Evolutionary conservation across 1,140 invertebrate species (phyloP).

Genomic region (Sycophila sp.): DNA sequence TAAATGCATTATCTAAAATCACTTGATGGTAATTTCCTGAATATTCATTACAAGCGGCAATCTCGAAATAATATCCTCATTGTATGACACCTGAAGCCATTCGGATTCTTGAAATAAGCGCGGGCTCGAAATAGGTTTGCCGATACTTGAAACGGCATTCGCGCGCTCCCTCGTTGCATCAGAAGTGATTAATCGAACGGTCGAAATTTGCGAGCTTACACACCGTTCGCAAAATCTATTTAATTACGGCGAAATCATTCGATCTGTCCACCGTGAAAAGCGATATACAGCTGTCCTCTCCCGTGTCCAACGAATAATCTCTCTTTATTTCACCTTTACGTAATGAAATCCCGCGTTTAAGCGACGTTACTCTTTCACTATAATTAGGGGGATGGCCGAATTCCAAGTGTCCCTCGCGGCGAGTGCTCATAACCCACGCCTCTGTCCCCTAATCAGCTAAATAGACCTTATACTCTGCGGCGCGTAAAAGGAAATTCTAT

Average conservation of each 20-base stretch:
- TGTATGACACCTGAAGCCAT: no score
- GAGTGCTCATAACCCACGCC: no score
- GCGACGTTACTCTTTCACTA: slow-evolving; percentile 13
- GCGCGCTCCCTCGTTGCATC: not conserved
- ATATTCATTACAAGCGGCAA: no score
- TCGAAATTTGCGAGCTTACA: not conserved
- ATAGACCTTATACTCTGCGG: not conserved
- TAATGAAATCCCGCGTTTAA: slow-evolving; percentile 16
- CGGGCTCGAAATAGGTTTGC: not conserved
- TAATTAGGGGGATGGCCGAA: not conserved
- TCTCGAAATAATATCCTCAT: no score
- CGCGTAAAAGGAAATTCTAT: slow-evolving; percentile 19
- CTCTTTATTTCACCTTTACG: no score
- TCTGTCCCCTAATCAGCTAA: not conserved
- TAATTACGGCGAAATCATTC: slow-evolving; percentile 18
- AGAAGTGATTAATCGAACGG: not conserved
- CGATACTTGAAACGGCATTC: not conserved
- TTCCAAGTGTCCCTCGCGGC: not conserved
- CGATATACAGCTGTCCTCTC: no score
- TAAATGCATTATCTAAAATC: no score
- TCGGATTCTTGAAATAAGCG: no score
- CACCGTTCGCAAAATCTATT: slow-evolving; percentile 1
- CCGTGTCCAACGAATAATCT: no score
- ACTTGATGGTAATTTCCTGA: no score
- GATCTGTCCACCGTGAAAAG: not conserved